Percentiles rank a stretch among this genome's conserved stretches.
Conservation (phyloP, 2,888 invertebrate genomes). For the Margaritifera margaritifera region DNA sequence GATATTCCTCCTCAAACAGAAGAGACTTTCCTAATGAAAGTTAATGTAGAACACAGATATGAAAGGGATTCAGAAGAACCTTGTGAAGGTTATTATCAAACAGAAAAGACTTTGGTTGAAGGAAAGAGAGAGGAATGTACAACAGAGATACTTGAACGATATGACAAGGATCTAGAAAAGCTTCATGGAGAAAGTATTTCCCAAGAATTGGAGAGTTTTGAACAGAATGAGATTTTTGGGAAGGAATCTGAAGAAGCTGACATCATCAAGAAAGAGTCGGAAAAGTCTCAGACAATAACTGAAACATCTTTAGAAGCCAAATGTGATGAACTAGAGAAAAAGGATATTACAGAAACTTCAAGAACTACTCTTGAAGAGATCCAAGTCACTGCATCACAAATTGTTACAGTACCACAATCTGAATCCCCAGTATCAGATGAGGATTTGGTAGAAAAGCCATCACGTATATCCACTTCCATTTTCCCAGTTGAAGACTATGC, state of each 20-base stretch:
- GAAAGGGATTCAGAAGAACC: not conserved
- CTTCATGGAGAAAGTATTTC: slow-evolving; percentile 1
- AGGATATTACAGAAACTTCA: not conserved
- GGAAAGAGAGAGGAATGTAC: not conserved
- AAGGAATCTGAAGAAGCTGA: too few species aligned
- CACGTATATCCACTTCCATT: slow-evolving; percentile 16
- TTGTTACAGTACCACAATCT: not conserved
- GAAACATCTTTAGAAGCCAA: slow-evolving; percentile 1
- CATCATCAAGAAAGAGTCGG: not conserved
- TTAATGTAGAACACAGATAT: not conserved
- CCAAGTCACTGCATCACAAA: not conserved
- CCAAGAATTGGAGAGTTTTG: not conserved
- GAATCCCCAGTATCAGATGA: slow-evolving; percentile 42
- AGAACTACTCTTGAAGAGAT: slow-evolving; percentile 1
- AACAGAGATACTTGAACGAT: slow-evolving; percentile 1
- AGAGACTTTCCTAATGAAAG: slow-evolving; percentile 2
- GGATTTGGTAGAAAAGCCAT: slow-evolving; percentile 49
- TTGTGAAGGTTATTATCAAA: not conserved
- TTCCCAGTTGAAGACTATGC: slow-evolving; percentile 7
- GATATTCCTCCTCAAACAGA: not conserved
- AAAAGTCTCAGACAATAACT: slow-evolving; percentile 2
- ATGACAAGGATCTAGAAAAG: not conserved
- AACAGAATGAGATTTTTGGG: not conserved
- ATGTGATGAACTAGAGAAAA: not conserved
- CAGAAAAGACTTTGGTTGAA: slow-evolving; percentile 5